Evolutionary conservation across 2,888 invertebrate species (phyloP).

Genomic region (Nipponacmea schrenckii): DNA sequence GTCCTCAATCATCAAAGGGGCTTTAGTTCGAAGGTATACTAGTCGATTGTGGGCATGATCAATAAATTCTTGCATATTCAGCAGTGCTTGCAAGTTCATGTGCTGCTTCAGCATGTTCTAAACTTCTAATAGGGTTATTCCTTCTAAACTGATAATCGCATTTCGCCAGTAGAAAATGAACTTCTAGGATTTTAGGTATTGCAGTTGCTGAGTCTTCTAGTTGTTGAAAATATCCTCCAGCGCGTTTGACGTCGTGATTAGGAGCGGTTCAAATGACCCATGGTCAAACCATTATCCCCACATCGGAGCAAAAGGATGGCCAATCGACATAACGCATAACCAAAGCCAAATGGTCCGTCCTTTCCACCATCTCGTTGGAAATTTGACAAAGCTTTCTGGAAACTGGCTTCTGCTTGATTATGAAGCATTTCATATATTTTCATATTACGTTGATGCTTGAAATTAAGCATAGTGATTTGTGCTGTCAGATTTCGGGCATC

Average conservation of each 20-base stretch:
- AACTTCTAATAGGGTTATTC: constrained; percentile 24
- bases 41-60: constrained; percentile 38
- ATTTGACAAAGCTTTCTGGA: constrained; percentile 35
- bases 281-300: constrained; percentile 38
- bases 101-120: constrained; percentile 35
- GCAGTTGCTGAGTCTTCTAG: constrained; percentile 36
- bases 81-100: constrained; percentile 27
- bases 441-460: constrained; percentile 28
- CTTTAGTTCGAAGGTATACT: constrained; percentile 19
- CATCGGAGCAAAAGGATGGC: constrained; percentile 34
- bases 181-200: constrained; percentile 36
- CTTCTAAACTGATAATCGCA: constrained; percentile 37
- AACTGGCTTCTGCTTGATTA: constrained; percentile 31
- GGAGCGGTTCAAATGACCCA: constrained; percentile 28
- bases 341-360: constrained; percentile 43
- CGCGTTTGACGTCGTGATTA: constrained; percentile 27
- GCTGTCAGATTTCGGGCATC: constrained; percentile 34
- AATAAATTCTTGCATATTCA: constrained; percentile 34
- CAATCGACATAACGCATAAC: constrained; percentile 36
- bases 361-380: constrained; percentile 40
- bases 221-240: constrained; percentile 31
- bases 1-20: not conserved
- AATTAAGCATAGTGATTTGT: constrained; percentile 34
- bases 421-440: constrained; percentile 29
- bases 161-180: constrained; percentile 36